A percentile compares a stretch with the other conserved stretches of the same genome.
Conservation (phyloP, 2,113 vertebrate genomes). For the Brienomyrus longianalis region DNA sequence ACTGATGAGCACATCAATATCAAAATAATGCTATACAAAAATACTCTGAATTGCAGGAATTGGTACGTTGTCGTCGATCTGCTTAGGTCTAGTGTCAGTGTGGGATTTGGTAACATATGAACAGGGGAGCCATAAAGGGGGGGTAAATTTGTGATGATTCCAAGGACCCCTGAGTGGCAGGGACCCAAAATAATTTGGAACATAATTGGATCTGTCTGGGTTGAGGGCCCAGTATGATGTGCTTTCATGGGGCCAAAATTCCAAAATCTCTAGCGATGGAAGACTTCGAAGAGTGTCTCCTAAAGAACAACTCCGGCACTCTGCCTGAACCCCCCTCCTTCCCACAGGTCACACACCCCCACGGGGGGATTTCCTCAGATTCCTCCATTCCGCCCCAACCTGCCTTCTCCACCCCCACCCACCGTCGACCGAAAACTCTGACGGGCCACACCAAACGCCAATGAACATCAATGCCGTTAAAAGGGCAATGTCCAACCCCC, state of each 20-base stretch:
- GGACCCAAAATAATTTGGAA: neutral
- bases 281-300: neutral
- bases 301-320: neutral
- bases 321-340: neutral
- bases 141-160: neutral
- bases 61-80: neutral
- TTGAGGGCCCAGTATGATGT: neutral
- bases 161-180: neutral
- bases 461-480: neutral
- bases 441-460: constrained; percentile 12
- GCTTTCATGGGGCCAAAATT: neutral
- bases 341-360: neutral
- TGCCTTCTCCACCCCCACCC: neutral
- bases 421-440: neutral
- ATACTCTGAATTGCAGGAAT: neutral
- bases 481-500: neutral
- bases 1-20: neutral
- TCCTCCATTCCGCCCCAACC: neutral
- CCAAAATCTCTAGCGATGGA: neutral
- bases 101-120: neutral
- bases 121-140: neutral
- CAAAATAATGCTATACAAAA: neutral
- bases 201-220: neutral
- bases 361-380: constrained; percentile 2
- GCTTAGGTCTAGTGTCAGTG: neutral